A percentile compares a stretch with the other conserved stretches of the same genome.
These are phyloP conservation scores for Nebria brevicollis DNA, from an alignment of 2,888 invertebrate genomes.

Conservation along the genomic window DNA sequence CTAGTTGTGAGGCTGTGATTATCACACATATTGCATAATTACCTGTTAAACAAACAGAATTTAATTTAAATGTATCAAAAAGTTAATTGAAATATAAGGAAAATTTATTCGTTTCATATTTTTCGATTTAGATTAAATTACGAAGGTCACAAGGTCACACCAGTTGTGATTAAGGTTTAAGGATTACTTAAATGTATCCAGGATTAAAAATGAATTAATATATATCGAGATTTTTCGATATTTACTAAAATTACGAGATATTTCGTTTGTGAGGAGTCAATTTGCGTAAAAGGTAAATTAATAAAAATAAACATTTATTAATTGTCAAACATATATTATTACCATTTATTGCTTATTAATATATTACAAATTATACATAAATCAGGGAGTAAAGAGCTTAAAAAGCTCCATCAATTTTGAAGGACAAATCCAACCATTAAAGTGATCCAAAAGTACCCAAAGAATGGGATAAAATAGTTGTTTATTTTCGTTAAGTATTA, in stretches of 20 bases:
- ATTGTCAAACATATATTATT: background rate
- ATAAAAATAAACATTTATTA: background rate
- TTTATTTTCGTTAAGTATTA: slow-evolving; percentile 54
- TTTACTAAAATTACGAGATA: too few relatives aligned
- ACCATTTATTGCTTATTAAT: slow-evolving; percentile 28
- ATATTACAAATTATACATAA: slow-evolving; percentile 55
- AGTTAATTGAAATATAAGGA: background rate
- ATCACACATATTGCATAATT: background rate
- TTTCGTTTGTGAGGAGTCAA: background rate
- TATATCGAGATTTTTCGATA: too few relatives aligned
- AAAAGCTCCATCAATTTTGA: slow-evolving; percentile 75
- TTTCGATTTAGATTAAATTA: background rate
- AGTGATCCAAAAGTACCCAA: slow-evolving; percentile 69
- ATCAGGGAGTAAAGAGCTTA: slow-evolving; percentile 70
- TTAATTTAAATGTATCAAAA: background rate
- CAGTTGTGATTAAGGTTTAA: background rate
- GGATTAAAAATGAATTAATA: too few relatives aligned
- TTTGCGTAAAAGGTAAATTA: background rate
- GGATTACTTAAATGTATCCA: too few relatives aligned
- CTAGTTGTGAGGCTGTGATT: background rate
- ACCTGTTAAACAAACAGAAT: background rate
- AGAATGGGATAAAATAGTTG: slow-evolving; percentile 75
- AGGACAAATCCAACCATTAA: slow-evolving; percentile 76
- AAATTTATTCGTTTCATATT: background rate
- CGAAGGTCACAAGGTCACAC: background rate